Conservation (phyloP, 1,140 invertebrate genomes). For the Saxidomus purpurata region DNA sequence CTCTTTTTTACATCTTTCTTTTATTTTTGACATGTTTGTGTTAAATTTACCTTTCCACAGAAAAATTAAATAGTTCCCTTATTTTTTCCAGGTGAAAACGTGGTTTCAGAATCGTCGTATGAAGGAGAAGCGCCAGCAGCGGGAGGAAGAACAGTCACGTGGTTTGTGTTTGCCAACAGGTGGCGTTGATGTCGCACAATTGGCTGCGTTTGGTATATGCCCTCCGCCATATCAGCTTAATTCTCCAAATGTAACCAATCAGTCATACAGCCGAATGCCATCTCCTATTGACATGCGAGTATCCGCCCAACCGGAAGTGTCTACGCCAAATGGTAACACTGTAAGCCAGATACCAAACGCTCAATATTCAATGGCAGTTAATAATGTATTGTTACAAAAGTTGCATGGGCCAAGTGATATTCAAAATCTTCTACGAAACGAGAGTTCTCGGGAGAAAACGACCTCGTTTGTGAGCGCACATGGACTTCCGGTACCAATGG, state of each 20-base stretch:
- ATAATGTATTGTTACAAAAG: not conserved
- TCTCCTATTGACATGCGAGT: constrained; percentile 22
- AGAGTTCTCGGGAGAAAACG: not conserved
- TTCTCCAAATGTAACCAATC: not conserved
- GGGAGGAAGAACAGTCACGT: constrained; percentile 70
- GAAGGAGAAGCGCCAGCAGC: constrained; percentile 82
- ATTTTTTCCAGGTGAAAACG: constrained; percentile 81
- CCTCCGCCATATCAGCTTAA: constrained; percentile 29
- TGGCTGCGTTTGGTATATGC: constrained; percentile 71
- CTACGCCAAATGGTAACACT: not conserved
- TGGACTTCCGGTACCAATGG: not conserved
- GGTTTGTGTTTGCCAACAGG: constrained; percentile 73
- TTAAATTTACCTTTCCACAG: too few relatives aligned
- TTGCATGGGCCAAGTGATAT: not conserved
- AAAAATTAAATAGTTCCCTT: too few relatives aligned
- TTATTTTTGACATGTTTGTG: too few relatives aligned
- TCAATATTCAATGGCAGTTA: not conserved
- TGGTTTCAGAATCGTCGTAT: constrained; percentile 87
- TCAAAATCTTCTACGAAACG: constrained; percentile 3
- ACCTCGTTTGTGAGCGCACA: not conserved
- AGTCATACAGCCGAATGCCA: constrained; percentile 3
- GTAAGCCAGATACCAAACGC: not conserved
- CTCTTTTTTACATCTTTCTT: too few relatives aligned
- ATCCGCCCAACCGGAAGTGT: not conserved
- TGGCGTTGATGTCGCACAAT: constrained; percentile 76